Evolutionary conservation across 35 echinoderm and acorn worm genomes (phyloP), one percentile per base, ranked within the genome.

Genomic region (Chiridota heheva): DNA sequence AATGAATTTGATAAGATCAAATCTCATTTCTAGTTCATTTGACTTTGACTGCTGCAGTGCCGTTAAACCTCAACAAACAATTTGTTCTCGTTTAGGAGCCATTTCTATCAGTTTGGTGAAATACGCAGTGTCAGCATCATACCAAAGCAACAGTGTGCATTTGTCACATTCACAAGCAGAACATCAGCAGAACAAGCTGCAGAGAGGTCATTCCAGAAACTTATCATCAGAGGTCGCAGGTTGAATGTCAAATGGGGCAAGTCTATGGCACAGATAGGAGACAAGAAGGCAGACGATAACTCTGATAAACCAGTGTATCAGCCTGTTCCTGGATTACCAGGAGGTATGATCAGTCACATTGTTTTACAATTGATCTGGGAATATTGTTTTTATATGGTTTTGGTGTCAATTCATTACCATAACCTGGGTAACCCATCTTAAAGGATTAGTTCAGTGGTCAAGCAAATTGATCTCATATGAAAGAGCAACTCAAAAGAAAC

Each of bases 71-170:
- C n/a, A n/a, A n/a, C n/a, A n/a, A n/a, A n/a, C n/a, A n/a, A n/a
- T n/a, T n/a, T n/a, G n/a, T n/a, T n/a, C n/a, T n/a, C n/a, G n/a
- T n/a, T n/a, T 53, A 98, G 95, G 63, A 74, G 88, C 58, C 88
- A 98, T 53, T 98, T 98, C 29, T 98, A 98, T 36, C 95, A 98
- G 69, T 91, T 98, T 92, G 95, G 95, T 30, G 95, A 98, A 76
- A 91, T 98, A 35, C 89, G 95, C 17, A 88, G 78, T 38, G 92
- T 98, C 60, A 98, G 90, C 32, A 86, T 98, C 3, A 89, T 98
- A 10, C 89, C 84, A 18, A 91, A 91, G 67, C 95, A 98, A 63
- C 95, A 92, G 85, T 98, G 95, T 89, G 89, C 95, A 8, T 98
- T 98, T 63, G 89, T 98, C 27, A 91, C 89, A 4, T 98, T 98